phyloP scores from a whole-genome alignment of 2,113 vertebrate genomes.

The Corvus cornix region DNA sequence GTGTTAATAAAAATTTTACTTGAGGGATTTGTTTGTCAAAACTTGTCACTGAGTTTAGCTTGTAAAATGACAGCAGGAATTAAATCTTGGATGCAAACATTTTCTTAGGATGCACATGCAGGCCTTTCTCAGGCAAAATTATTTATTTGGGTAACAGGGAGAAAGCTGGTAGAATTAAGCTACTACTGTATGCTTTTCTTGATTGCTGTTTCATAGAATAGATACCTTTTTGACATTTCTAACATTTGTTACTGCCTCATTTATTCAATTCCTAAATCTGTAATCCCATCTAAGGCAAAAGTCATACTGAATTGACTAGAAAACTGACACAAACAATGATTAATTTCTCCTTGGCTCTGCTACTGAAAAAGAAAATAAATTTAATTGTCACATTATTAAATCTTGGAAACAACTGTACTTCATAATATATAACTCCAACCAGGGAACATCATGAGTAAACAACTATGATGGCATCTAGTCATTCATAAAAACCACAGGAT shows the following conservation, averaged over 20 bases:
- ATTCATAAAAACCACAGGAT: conserved; percentile 14
- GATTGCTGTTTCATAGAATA: neutral
- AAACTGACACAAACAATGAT: neutral
- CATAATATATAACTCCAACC: neutral
- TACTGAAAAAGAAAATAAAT: neutral
- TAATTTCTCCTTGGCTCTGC: neutral
- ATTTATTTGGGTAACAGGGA: neutral
- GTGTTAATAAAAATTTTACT: neutral
- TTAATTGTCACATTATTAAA: conserved; percentile 18
- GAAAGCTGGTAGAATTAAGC: neutral
- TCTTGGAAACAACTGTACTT: neutral
- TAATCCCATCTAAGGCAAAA: neutral
- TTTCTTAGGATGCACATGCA: neutral
- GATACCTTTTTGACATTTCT: neutral
- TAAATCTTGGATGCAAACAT: neutral
- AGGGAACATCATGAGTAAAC: neutral
- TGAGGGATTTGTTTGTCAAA: neutral
- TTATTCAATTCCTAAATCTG: neutral
- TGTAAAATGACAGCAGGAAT: neutral
- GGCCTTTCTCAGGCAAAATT: neutral
- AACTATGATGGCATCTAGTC: conserved; percentile 6
- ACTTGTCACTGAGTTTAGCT: neutral
- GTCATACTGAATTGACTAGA: neutral
- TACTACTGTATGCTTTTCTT: neutral
- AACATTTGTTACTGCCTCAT: neutral